Conservation (phyloP, 2,888 invertebrate genomes). For the Elaeidobius kamerunicus region DNA sequence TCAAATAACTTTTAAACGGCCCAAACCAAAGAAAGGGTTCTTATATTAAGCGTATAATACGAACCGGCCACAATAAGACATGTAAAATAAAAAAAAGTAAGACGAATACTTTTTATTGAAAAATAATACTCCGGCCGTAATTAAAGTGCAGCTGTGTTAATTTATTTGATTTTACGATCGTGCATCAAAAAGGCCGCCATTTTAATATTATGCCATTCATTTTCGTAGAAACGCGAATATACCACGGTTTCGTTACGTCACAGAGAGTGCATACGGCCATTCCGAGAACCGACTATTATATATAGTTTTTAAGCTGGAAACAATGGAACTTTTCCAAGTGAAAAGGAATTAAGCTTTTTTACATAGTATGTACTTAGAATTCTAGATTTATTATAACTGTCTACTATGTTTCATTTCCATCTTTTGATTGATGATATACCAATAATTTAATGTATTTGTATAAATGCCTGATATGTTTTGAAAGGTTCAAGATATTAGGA, state of each 20-base stretch:
- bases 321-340: slow-evolving; percentile 15
- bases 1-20: slow-evolving; percentile 35
- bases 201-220: slow-evolving; percentile 41
- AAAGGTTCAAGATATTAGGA: too few relatives aligned
- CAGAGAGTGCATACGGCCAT: slow-evolving; percentile 29
- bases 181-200: slow-evolving; percentile 42
- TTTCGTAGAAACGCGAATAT: slow-evolving; percentile 38
- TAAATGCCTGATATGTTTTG: too few relatives aligned
- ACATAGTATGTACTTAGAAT: too few relatives aligned
- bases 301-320: slow-evolving; percentile 11
- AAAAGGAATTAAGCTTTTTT: not conserved
- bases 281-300: slow-evolving; percentile 30
- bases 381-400: too few relatives aligned
- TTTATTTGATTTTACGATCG: slow-evolving; percentile 42
- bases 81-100: slow-evolving; percentile 31
- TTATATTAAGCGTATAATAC: slow-evolving; percentile 28
- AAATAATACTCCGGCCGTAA: slow-evolving; percentile 37
- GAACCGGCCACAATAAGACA: slow-evolving; percentile 21
- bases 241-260: slow-evolving; percentile 32
- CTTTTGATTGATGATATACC: too few relatives aligned
- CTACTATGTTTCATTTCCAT: too few relatives aligned
- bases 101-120: slow-evolving; percentile 36
- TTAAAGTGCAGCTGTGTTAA: slow-evolving; percentile 40
- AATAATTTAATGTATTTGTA: too few relatives aligned
- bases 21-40: slow-evolving; percentile 29